These are phyloP conservation scores for Neoniphon sammara DNA, from an alignment of 2,797 vertebrate species.

Conservation along the genomic window DNA sequence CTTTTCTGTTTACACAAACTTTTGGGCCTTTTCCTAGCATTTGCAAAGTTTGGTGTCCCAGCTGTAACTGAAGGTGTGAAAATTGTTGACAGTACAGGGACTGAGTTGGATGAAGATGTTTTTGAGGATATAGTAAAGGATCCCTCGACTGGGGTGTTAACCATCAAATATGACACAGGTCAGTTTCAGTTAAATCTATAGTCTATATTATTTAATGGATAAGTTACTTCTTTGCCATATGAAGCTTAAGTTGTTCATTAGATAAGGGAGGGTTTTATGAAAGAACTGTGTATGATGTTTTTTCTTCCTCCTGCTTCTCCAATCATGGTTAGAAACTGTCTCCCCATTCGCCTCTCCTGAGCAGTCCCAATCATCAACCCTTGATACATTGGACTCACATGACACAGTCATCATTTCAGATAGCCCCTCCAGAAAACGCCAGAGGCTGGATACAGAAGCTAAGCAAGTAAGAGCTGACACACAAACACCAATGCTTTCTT, in stretches of 20 bases:
- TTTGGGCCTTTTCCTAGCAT: constrained; percentile 22
- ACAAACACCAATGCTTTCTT: neutral
- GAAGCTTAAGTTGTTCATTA: constrained; percentile 6
- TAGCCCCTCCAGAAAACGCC: constrained; percentile 19
- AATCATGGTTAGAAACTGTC: constrained; percentile 26
- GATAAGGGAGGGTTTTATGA: neutral
- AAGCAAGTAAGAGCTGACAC: constrained; percentile 33
- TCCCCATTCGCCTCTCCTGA: constrained; percentile 22
- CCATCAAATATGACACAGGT: constrained; percentile 23
- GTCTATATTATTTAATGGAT: constrained; percentile 10
- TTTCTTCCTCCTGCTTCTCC: constrained; percentile 12
- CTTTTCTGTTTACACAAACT: constrained; percentile 14
- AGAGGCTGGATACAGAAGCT: constrained; percentile 32
- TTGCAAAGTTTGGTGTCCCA: constrained; percentile 20
- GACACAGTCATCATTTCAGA: constrained; percentile 22
- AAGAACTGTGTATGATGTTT: constrained; percentile 6
- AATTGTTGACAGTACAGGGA: too few relatives aligned
- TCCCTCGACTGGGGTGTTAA: too few relatives aligned
- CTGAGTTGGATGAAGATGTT: too few relatives aligned
- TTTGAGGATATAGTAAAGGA: too few relatives aligned
- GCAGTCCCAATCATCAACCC: constrained; percentile 22
- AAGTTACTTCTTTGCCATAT: constrained; percentile 9
- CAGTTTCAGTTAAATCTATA: constrained; percentile 7
- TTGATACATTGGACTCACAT: neutral
- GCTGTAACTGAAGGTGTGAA: too few relatives aligned